These are phyloP conservation scores for Leptothorax acervorum DNA, from an alignment of 2,888 invertebrate genomes.

Conservation along the genomic window DNA sequence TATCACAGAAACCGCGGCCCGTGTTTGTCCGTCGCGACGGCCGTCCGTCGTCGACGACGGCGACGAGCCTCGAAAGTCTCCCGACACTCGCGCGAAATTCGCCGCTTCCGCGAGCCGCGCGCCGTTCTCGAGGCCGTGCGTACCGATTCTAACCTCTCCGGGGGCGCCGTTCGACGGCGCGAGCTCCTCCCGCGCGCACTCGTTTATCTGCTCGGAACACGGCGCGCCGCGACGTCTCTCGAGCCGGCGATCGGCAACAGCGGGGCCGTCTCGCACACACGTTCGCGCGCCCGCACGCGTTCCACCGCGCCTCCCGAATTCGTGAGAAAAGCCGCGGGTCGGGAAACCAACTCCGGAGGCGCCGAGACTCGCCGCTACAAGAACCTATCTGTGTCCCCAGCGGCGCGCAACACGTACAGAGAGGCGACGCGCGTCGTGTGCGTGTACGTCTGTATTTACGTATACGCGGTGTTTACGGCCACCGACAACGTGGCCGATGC, in stretches of 20 bases:
- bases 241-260: background rate
- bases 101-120: conserved; percentile 59
- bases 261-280: background rate
- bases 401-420: conserved; percentile 67
- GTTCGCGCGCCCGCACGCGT: background rate
- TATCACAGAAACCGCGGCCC: conserved; percentile 54
- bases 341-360: conserved; percentile 52
- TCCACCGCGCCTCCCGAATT: background rate
- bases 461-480: conserved; percentile 78
- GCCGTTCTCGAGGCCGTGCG: conserved; percentile 62
- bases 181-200: background rate
- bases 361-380: conserved; percentile 22
- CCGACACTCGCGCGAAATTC: conserved; percentile 40
- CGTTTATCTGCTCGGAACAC: background rate
- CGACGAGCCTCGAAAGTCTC: background rate
- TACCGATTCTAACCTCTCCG: conserved; percentile 77
- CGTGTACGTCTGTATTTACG: conserved; percentile 69
- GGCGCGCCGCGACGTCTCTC: background rate
- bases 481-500: conserved; percentile 67
- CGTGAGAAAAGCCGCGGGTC: conserved; percentile 16
- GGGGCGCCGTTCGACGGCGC: background rate
- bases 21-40: conserved; percentile 12
- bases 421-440: conserved; percentile 67
- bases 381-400: background rate
- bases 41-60: background rate